phyloP scores from a whole-genome alignment of 2,113 vertebrate species.

The Trematocara variabile region DNA sequence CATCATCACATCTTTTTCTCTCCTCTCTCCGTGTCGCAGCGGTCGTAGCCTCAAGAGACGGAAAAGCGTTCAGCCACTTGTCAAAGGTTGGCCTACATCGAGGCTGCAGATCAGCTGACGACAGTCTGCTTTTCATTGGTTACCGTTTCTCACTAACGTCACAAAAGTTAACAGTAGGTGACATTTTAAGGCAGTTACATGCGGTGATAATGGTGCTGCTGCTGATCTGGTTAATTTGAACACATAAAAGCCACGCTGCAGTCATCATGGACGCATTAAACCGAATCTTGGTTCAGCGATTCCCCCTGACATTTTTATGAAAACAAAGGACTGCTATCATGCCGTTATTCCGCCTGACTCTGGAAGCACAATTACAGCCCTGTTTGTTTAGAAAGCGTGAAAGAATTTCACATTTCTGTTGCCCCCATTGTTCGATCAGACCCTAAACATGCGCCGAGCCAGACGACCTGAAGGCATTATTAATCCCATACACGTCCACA shows the following conservation, averaged over 20 bases:
- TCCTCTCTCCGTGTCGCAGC: neutral
- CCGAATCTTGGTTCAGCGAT: neutral
- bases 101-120: neutral
- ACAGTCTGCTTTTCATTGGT: neutral
- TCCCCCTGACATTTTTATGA: neutral
- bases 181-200: neutral
- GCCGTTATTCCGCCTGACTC: neutral
- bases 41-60: neutral
- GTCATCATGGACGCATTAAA: neutral
- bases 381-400: neutral
- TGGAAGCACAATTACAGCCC: neutral
- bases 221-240: neutral
- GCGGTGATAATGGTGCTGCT: neutral
- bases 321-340: neutral
- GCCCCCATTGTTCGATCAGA: conserved; percentile 4
- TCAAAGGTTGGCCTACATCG: conserved; percentile 7
- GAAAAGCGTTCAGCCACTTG: neutral
- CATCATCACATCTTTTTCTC: conserved; percentile 3
- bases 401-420: neutral
- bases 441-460: neutral
- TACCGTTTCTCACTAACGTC: neutral
- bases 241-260: neutral
- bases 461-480: neutral
- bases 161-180: neutral
- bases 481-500: neutral